Conservation (phyloP, 2,113 vertebrate species). For the Onychorhynchus coronatus region DNA sequence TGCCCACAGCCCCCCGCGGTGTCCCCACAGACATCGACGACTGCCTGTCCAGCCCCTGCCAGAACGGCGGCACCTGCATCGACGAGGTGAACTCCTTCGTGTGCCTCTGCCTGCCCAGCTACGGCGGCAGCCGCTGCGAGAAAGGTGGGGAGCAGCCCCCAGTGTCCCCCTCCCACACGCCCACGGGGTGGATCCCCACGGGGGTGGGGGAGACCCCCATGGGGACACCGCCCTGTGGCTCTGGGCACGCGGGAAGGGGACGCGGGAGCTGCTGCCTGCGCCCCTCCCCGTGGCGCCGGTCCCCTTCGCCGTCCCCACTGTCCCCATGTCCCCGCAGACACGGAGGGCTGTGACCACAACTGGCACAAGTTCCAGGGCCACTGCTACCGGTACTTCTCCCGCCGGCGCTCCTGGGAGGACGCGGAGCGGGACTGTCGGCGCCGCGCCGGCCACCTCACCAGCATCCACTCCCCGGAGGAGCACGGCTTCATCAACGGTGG, state of each 20-base stretch:
- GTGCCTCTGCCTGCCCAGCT: slow-evolving; percentile 95
- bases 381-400: slow-evolving; percentile 89
- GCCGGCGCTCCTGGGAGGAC: slow-evolving; percentile 93
- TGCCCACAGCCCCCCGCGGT: fast-evolving
- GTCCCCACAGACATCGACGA: slow-evolving; percentile 73
- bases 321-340: slow-evolving; percentile 73
- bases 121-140: slow-evolving; percentile 88
- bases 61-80: slow-evolving; percentile 94
- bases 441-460: slow-evolving; percentile 86
- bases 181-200: fast-evolving
- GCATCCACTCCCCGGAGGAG: slow-evolving; percentile 85
- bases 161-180: fast-evolving
- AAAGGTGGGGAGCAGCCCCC: slow-evolving; percentile 79
- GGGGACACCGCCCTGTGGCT: not conserved
- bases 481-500: slow-evolving; percentile 88
- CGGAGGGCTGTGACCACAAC: slow-evolving; percentile 88
- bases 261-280: not conserved
- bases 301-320: not conserved
- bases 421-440: slow-evolving; percentile 90
- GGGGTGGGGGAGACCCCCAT: not conserved
- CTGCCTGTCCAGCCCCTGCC: slow-evolving; percentile 80
- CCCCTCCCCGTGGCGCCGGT: fast-evolving
- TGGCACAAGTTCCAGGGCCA: slow-evolving; percentile 96
- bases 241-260: not conserved
- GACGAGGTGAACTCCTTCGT: slow-evolving; percentile 90